phyloP scores from a whole-genome alignment of 2,797 vertebrate species.

The Octomys mimax region DNA sequence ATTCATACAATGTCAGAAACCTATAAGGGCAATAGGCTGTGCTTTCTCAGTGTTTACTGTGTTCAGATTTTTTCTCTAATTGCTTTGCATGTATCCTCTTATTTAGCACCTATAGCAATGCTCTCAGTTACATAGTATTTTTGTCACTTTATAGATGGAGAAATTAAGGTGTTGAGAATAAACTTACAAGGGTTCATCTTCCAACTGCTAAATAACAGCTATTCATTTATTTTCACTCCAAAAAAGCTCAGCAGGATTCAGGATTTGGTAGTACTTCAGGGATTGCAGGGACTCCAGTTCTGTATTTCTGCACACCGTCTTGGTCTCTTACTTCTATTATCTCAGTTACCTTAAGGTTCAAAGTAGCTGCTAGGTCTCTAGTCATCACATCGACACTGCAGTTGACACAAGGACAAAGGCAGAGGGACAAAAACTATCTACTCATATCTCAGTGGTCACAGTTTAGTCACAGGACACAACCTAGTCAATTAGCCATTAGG shows the following conservation, averaged over 20 bases:
- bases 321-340: background rate
- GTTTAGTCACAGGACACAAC: background rate
- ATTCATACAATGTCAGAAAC: background rate
- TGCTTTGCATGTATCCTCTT: background rate
- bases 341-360: background rate
- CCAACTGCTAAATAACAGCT: background rate
- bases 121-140: background rate
- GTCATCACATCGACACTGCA: background rate
- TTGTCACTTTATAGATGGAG: background rate
- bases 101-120: background rate
- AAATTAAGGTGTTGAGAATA: constrained; percentile 15
- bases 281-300: background rate
- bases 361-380: background rate
- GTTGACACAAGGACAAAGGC: background rate
- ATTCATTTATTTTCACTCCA: background rate
- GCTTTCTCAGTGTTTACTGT: background rate
- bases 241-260: background rate
- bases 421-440: background rate
- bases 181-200: background rate
- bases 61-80: background rate
- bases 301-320: background rate
- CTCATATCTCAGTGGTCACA: background rate
- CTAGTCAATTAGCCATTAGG: background rate
- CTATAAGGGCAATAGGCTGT: background rate
- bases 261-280: background rate